phyloP scores from a whole-genome alignment of 2,113 vertebrate species.

The Oncorhynchus tshawytscha region DNA sequence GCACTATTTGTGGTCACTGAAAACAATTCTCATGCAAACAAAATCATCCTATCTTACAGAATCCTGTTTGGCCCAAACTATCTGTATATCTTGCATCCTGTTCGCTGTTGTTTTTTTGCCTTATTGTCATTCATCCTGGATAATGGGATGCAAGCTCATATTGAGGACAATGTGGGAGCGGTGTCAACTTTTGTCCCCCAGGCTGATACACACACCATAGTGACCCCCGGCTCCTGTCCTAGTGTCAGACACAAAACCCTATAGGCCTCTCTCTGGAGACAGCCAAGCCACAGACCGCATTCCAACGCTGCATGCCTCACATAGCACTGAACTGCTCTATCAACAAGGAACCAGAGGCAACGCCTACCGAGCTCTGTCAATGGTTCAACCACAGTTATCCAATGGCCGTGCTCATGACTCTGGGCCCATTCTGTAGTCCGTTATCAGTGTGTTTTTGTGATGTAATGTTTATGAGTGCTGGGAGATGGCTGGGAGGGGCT shows the following conservation, averaged over 20 bases:
- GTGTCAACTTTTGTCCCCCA: not conserved
- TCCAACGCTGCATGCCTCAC: conserved; percentile 57
- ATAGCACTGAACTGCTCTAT: conserved; percentile 49
- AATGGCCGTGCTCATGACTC: not conserved
- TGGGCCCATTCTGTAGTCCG: conserved; percentile 22
- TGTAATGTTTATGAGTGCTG: not conserved
- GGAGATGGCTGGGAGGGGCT: not conserved
- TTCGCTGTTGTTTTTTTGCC: conserved; percentile 37
- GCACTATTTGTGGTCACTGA: not conserved
- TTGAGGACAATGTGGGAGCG: not conserved
- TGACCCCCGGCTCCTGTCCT: conserved; percentile 29
- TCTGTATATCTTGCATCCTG: conserved; percentile 39
- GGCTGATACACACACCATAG: not conserved
- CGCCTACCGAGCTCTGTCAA: conserved; percentile 19
- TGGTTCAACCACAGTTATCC: conserved; percentile 16
- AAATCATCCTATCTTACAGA: conserved; percentile 37
- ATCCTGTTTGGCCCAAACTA: conserved; percentile 26
- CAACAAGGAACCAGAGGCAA: conserved; percentile 45
- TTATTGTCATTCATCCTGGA: conserved; percentile 2
- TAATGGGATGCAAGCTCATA: not conserved
- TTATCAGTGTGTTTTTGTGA: conserved; percentile 18
- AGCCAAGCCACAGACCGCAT: conserved; percentile 55
- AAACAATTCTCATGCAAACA: conserved; percentile 45
- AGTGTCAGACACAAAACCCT: conserved; percentile 31
- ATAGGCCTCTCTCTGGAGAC: conserved; percentile 46